Conservation (phyloP, 2,113 vertebrate species). For the Notothenia rossii region DNA sequence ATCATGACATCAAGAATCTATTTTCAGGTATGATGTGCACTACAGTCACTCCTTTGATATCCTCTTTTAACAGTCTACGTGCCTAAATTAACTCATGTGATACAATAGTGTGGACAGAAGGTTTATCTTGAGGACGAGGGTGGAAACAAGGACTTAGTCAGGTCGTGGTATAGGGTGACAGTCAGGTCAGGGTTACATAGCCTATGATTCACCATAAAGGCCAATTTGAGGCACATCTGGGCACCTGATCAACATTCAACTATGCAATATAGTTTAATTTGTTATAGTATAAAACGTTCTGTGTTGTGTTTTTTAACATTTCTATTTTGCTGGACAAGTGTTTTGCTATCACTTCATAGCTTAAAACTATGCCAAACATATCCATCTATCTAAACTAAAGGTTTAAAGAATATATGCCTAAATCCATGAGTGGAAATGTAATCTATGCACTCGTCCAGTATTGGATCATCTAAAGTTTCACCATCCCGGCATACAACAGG, state of each 20-base stretch:
- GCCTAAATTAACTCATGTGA: background rate
- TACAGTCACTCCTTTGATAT: background rate
- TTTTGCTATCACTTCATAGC: background rate
- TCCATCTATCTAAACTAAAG: too few relatives aligned
- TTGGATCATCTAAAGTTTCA: constrained; percentile 10
- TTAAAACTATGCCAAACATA: too few relatives aligned
- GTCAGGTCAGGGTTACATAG: constrained; percentile 2
- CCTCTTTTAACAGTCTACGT: background rate
- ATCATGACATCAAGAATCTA: too few relatives aligned
- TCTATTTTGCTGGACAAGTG: background rate
- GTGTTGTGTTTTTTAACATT: constrained; percentile 1
- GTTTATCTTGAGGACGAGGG: background rate
- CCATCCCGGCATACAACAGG: background rate
- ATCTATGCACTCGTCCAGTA: background rate
- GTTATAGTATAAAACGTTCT: constrained; percentile 9
- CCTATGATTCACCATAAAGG: background rate
- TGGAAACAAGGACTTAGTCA: background rate
- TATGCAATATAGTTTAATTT: constrained; percentile 2
- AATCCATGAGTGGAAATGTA: background rate
- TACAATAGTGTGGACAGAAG: background rate
- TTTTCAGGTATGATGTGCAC: too few relatives aligned
- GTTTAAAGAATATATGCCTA: too few relatives aligned
- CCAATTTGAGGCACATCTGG: background rate
- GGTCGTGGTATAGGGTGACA: background rate
- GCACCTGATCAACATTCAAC: constrained; percentile 2